These are phyloP conservation scores for Drosophila mimetica DNA, from an alignment of 2,888 invertebrate genomes.

Conservation along the genomic window DNA sequence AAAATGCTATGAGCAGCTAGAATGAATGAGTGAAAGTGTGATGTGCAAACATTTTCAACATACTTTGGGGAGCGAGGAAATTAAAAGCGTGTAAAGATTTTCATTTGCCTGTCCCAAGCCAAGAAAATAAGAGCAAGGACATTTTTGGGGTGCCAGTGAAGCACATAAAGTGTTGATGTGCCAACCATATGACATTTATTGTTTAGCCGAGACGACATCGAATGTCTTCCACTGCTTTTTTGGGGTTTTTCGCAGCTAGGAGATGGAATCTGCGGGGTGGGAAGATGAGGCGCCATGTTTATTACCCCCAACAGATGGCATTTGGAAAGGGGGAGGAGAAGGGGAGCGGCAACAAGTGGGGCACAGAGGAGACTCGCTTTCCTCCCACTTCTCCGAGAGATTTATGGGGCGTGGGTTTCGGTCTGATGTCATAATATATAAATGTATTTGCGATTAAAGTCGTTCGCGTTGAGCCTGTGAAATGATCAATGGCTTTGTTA, in stretches of 20 bases:
- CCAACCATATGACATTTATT: constrained; percentile 79
- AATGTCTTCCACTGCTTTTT: constrained; percentile 27
- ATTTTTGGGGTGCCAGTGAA: constrained; percentile 46
- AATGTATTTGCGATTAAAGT: constrained; percentile 50
- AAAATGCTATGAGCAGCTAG: constrained; percentile 45
- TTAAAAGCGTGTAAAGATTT: constrained; percentile 77
- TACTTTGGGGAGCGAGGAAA: constrained; percentile 63
- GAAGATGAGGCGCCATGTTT: constrained; percentile 32
- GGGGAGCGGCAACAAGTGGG: constrained; percentile 61
- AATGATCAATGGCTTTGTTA: constrained; percentile 47
- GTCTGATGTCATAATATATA: constrained; percentile 44
- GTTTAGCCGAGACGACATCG: constrained; percentile 52
- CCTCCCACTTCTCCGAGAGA: constrained; percentile 8
- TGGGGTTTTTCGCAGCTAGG: constrained; percentile 2
- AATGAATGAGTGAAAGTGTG: constrained; percentile 12
- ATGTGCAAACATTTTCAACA: constrained; percentile 54
- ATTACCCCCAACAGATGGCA: constrained; percentile 67
- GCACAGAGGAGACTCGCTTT: no score
- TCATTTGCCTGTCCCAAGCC: constrained; percentile 45
- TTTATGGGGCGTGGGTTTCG: constrained; percentile 28
- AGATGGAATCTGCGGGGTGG: background rate
- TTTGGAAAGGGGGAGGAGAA: constrained; percentile 32
- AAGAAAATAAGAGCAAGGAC: constrained; percentile 21
- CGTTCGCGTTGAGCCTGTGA: constrained; percentile 24
- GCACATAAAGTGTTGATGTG: constrained; percentile 80